Base-by-base conservation (phyloP, 2,888 invertebrate genomes). In the Luffia ferchaultella region DNA sequence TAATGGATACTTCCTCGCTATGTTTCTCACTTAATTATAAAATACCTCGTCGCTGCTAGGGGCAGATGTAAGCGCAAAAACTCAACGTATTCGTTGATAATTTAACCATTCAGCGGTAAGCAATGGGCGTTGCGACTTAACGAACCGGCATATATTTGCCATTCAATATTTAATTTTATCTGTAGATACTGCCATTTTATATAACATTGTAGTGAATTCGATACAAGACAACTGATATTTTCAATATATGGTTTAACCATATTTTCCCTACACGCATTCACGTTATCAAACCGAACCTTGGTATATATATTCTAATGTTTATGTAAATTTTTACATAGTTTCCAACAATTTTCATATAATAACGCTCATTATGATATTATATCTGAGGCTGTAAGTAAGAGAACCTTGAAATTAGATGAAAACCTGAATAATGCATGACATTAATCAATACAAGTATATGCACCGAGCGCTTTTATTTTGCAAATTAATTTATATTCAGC, bases 1-100 rank as follows among this genome's bases (percentile, higher is more conserved):
- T 68, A 70, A 70, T 60, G 64, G 60, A 60, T 58, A 60, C 62
- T 62, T 60, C 56, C 58, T 61, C 58, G 61, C 63, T 58, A 64
- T 67, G 65, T 70, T 73, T 74, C 73, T 71, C 71, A 73, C 74
- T 73, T 72, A 75, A 76, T 76, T 74, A 75, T 67, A 67, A 64
- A 68, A 70, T 73, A 67, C 67, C 66, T 59, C 60, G 55, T 52
- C 55, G 52, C 42, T 55, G 48, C 43, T 18, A 46, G 46, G 61
- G 64, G 71, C 76, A 76, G 73, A 73, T 75, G 77, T 57, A 52
- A 40, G 45, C 53, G 64, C 64, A 75, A 76, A 76, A 76, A 74
- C 61, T 55, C 56, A 59, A 64, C 63, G 57, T 64, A 50, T 64
- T 62, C 62, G 55, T 57, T 59, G 61, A 67, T 71, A 70, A 72